Evolutionary conservation across 2,888 invertebrate genomes (phyloP), one percentile per base, ranked within the genome.

Genomic region (Hyles lineata): DNA sequence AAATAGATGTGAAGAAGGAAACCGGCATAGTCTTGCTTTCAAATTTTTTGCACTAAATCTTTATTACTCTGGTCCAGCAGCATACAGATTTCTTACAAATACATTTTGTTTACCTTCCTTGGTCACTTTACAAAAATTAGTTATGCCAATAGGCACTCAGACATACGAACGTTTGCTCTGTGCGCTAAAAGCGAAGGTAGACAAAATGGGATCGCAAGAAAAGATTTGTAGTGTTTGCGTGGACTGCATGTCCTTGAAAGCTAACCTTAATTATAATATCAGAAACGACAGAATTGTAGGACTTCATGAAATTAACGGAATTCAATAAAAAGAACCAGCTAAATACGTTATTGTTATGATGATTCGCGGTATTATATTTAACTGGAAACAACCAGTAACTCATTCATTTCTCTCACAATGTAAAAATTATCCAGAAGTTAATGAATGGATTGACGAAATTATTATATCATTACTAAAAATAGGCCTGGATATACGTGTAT

Each of bases 381-480:
- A 77, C 19, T 82, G 80, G 80, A 78, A 75, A 62, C 80, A 80
- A 58, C 78, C 79, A 2, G 70, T 80, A 7, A 75, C 76, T n/a
- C 70, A 75, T 72, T 72, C 78, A 9, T 79, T 79, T 63, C 60
- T 80, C 1, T 59, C 78, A 1, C 52, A 75, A 60, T 70, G 71
- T 69, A 69, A 71, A 71, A 74, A 69, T 55, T 69, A 76, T 73
- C 59, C 50, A 23, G 72, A 76, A 23, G 43, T 78, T 9, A 72
- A 72, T 50, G 67, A 62, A 5, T 80, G 79, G 80, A 73, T 80
- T 29, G 72, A 74, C 11, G 70, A 76, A 50, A 76, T 75, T 55
- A 76, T 79, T 7, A 60, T 32, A 43, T 17, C 70, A n/a, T 73
- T 80, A 35, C 35, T 78, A 11, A 59, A 77, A 11, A 73, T 79